Percentiles rank a stretch among this genome's conserved stretches.
Evolutionary conservation across 2,113 vertebrate species (phyloP).

Genomic region (Pelodiscus sinensis): DNA sequence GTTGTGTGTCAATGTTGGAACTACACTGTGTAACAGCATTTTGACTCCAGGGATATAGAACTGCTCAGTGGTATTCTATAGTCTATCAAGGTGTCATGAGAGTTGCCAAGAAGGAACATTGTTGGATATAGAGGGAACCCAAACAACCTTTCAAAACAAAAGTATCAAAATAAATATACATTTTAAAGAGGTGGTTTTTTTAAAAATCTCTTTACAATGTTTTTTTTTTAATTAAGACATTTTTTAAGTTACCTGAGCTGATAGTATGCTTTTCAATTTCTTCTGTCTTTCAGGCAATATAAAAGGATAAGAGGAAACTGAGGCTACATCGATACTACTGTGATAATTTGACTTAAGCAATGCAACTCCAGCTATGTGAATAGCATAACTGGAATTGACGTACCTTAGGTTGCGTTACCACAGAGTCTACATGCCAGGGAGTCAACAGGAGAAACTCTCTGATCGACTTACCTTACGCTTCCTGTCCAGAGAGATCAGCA

Average conservation of each 20-base stretch:
- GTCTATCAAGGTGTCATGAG: background rate
- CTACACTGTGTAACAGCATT: background rate
- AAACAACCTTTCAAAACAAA: background rate
- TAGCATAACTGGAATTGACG: no score
- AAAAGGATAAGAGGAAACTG: background rate
- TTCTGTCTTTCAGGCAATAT: background rate
- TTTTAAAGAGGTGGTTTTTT: background rate
- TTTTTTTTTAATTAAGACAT: background rate
- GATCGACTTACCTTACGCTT: no score
- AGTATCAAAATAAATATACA: background rate
- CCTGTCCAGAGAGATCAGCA: no score
- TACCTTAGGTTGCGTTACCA: no score
- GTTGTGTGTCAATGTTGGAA: background rate
- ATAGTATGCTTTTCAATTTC: background rate
- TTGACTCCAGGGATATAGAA: background rate
- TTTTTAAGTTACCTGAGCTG: background rate
- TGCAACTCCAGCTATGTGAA: no score
- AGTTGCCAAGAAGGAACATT: background rate
- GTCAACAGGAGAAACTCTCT: no score
- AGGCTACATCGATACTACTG: no score
- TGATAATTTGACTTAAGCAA: no score
- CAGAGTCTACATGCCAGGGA: no score
- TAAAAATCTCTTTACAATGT: background rate
- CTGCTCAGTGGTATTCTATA: background rate
- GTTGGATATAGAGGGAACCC: background rate